A percentile compares a stretch with the other conserved stretches of the same genome.
phyloP scores from a whole-genome alignment of 2,113 vertebrate species.

The Laticauda laticaudata region DNA sequence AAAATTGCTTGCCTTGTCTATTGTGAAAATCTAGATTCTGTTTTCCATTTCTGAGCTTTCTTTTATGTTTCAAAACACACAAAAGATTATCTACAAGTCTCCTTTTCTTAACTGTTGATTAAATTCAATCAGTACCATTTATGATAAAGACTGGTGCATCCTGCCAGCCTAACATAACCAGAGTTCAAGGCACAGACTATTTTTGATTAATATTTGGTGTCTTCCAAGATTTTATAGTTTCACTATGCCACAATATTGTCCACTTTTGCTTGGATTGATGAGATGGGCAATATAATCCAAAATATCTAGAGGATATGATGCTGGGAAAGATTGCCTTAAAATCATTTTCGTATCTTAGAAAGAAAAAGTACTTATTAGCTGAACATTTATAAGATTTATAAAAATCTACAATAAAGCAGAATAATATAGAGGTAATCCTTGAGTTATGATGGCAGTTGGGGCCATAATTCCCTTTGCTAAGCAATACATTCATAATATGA shows the following conservation, averaged over 20 bases:
- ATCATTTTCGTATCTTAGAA: neutral
- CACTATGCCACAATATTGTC: neutral
- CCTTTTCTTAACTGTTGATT: neutral
- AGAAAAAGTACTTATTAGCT: neutral
- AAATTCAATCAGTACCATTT: neutral
- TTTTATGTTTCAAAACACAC: neutral
- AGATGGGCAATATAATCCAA: neutral
- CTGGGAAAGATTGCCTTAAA: neutral
- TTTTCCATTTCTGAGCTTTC: neutral
- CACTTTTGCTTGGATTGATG: neutral
- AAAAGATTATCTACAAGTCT: neutral
- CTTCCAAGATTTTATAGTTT: neutral
- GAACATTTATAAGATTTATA: neutral
- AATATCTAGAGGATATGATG: neutral
- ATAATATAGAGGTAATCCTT: neutral
- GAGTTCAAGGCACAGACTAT: neutral
- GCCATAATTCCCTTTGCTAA: neutral
- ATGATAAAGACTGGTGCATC: neutral
- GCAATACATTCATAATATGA: neutral
- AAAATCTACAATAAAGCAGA: neutral
- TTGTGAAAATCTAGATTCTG: neutral
- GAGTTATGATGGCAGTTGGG: neutral
- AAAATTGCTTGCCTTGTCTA: neutral
- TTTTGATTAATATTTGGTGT: neutral
- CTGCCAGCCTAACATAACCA: neutral